phyloP scores from a whole-genome alignment of 2,113 vertebrate species.

The Nasalis larvatus region DNA sequence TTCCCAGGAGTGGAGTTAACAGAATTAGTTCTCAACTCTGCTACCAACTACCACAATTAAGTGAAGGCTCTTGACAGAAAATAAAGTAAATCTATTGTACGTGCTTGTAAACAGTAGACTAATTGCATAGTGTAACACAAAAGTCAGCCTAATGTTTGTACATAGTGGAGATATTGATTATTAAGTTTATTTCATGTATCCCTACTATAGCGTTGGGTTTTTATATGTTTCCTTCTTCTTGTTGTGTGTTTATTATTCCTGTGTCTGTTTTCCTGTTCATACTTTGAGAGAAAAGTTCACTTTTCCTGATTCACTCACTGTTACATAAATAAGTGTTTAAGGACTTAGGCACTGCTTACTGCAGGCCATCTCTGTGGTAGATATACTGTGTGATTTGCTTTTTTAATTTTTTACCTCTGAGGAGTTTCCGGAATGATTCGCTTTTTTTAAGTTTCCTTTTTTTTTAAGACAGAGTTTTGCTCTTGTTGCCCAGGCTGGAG shows the following conservation, averaged over 20 bases:
- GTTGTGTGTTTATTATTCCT: not conserved
- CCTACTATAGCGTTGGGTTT: not conserved
- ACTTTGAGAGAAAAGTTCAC: not conserved
- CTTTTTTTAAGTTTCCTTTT: not conserved
- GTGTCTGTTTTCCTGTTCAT: not conserved
- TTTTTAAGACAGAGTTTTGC: too few relatives aligned
- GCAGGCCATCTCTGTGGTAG: not conserved
- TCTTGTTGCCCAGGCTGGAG: too few relatives aligned
- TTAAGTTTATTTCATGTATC: not conserved
- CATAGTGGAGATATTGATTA: not conserved
- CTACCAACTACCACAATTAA: not conserved
- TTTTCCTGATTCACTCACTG: not conserved
- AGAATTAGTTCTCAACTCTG: conserved; percentile 6
- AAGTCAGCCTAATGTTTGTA: not conserved
- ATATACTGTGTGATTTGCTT: not conserved
- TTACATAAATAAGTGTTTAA: not conserved
- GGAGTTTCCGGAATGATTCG: not conserved
- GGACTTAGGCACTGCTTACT: not conserved
- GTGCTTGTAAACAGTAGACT: not conserved
- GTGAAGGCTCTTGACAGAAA: not conserved
- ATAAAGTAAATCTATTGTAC: not conserved
- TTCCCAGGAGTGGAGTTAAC: conserved; percentile 40
- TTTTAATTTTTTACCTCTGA: not conserved
- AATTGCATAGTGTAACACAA: not conserved
- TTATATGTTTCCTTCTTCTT: not conserved